phyloP scores from a whole-genome alignment of 1,140 invertebrate genomes.

The Drosophila paulistorum region DNA sequence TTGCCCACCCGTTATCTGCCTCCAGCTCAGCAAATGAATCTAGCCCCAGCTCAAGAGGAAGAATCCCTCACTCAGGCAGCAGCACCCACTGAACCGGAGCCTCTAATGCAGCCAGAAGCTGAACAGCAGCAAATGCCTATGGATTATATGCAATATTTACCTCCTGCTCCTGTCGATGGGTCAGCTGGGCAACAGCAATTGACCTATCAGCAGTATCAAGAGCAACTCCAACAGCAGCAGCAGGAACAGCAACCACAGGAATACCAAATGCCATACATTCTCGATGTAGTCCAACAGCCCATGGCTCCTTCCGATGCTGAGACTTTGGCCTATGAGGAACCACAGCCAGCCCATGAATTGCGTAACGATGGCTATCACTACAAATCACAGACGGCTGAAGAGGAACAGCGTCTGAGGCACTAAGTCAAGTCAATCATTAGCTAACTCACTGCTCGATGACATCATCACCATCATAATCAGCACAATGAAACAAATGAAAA shows the following conservation, averaged over 20 bases:
- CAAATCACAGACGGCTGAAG: conserved; percentile 41
- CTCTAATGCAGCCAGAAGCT: conserved; percentile 21
- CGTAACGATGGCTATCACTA: conserved; percentile 75
- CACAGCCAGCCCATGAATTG: conserved; percentile 73
- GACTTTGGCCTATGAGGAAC: conserved; percentile 36
- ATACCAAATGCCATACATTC: conserved; percentile 63
- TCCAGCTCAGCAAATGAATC: conserved; percentile 27
- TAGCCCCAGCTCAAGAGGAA: conserved; percentile 1
- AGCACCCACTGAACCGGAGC: conserved; percentile 14
- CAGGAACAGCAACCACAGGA: conserved; percentile 31
- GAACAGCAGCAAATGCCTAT: conserved; percentile 12
- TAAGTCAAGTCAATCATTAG: conserved; percentile 29
- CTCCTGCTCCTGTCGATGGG: conserved; percentile 26
- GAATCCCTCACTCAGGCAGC: conserved; percentile 27
- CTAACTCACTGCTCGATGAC: conserved; percentile 12
- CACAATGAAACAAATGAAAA: not conserved
- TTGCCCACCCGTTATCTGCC: conserved; percentile 56
- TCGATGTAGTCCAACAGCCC: conserved; percentile 68
- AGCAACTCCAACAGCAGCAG: conserved; percentile 45
- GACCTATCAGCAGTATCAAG: conserved; percentile 71
- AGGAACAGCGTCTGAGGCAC: conserved; percentile 66
- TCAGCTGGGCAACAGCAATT: conserved; percentile 42
- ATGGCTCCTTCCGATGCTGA: conserved; percentile 69
- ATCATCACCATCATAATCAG: no score
- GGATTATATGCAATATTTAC: conserved; percentile 46